These are phyloP conservation scores for Parus major DNA, from an alignment of 2,113 vertebrate species.

Conservation along the genomic window DNA sequence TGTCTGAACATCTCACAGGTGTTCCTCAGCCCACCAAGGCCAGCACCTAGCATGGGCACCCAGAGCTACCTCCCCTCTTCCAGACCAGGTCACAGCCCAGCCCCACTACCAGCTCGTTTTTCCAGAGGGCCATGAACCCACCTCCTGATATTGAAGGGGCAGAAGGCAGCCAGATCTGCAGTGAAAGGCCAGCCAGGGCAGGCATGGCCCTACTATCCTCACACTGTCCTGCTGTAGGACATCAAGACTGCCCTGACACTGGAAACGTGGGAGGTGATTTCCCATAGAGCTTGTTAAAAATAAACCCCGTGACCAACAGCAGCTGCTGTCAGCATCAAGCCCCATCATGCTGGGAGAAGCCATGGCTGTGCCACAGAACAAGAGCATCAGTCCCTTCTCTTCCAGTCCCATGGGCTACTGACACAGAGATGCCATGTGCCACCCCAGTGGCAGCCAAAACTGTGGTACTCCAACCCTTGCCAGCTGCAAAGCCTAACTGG, in stretches of 20 bases:
- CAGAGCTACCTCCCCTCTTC: neutral
- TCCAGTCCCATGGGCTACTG: neutral
- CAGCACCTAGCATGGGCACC: neutral
- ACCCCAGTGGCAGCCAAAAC: neutral
- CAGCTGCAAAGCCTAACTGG: accelerated
- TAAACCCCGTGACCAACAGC: neutral
- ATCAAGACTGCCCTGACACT: accelerated
- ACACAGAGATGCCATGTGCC: neutral
- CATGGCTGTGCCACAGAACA: neutral
- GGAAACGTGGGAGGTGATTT: neutral
- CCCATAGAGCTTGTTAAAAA: neutral
- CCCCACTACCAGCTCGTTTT: neutral
- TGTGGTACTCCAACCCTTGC: neutral
- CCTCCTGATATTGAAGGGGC: neutral
- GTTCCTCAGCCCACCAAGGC: neutral
- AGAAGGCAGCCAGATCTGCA: neutral
- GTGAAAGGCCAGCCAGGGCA: neutral
- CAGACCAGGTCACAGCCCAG: neutral
- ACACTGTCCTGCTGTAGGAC: neutral
- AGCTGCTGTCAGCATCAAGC: neutral
- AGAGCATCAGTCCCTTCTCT: neutral
- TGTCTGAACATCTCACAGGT: neutral
- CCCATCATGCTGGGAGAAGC: neutral
- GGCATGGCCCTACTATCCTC: neutral
- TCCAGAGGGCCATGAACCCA: neutral